Evolutionary conservation across 1,140 invertebrate species (phyloP).

Genomic region (Drosophila kohkoa): DNA sequence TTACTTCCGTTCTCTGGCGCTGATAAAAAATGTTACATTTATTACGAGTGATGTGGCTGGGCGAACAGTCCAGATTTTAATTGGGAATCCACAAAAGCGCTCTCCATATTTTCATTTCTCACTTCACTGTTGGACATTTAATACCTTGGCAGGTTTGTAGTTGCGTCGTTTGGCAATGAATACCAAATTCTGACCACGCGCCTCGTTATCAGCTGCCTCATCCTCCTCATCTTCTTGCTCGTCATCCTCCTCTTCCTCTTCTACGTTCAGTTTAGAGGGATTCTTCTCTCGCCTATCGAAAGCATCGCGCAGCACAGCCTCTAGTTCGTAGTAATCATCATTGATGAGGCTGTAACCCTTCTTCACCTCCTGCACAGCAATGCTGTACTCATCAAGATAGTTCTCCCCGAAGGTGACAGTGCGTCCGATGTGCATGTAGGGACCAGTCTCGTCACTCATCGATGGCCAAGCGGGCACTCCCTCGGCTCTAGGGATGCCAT

Average conservation of each 20-base stretch:
- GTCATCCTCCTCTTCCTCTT: slow-evolving; percentile 35
- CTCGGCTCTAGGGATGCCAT: slow-evolving; percentile 63
- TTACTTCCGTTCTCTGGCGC: not conserved
- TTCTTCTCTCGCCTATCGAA: slow-evolving; percentile 26
- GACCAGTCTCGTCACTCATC: slow-evolving; percentile 75
- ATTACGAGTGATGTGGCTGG: not conserved
- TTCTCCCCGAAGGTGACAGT: slow-evolving; percentile 70
- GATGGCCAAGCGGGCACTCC: slow-evolving; percentile 69
- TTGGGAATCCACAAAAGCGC: too few relatives aligned
- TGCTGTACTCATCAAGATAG: slow-evolving; percentile 75
- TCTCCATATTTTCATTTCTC: too few relatives aligned
- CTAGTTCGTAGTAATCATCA: slow-evolving; percentile 76
- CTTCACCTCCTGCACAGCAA: slow-evolving; percentile 64
- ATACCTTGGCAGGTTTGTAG: not conserved
- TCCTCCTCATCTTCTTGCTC: slow-evolving; percentile 32
- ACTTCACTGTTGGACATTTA: too few relatives aligned
- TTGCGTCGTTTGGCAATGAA: slow-evolving; percentile 65
- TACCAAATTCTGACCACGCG: slow-evolving; percentile 64
- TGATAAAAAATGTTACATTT: not conserved
- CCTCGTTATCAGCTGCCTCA: slow-evolving; percentile 34
- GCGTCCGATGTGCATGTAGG: slow-evolving; percentile 74
- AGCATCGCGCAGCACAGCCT: slow-evolving; percentile 46
- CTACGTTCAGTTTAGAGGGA: not conserved
- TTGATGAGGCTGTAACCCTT: slow-evolving; percentile 73
- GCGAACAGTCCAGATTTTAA: too few relatives aligned